Conservation (phyloP, 2,113 vertebrate species). For the Ceyx cyanopectus region DNA sequence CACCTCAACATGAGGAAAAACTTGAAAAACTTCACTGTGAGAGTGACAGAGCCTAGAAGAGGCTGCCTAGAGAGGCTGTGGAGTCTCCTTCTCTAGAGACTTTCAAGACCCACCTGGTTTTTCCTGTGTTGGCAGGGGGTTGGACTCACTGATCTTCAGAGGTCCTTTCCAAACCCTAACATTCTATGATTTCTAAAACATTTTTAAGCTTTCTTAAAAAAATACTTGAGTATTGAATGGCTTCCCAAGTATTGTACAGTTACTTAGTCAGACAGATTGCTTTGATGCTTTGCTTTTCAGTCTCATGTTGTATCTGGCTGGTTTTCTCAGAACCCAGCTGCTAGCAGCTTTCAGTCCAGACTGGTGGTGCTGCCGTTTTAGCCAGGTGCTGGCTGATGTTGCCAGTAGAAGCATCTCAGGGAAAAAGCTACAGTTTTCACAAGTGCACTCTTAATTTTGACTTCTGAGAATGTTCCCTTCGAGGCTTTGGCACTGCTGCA, state of each 20-base stretch:
- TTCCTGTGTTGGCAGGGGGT: too few relatives aligned
- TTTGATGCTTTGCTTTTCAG: neutral
- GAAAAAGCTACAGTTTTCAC: neutral
- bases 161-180: too few relatives aligned
- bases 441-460: neutral
- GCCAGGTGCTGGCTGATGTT: neutral
- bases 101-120: too few relatives aligned
- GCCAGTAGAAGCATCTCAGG: neutral
- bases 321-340: neutral
- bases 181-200: neutral
- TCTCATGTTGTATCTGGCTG: fast-evolving
- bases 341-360: neutral
- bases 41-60: too few relatives aligned
- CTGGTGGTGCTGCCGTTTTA: neutral
- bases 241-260: neutral
- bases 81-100: too few relatives aligned
- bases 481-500: neutral
- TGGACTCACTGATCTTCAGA: too few relatives aligned
- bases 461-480: neutral
- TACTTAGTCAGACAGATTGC: neutral
- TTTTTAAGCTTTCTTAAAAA: neutral
- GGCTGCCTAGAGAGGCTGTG: too few relatives aligned
- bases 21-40: too few relatives aligned
- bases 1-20: too few relatives aligned
- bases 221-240: neutral